phyloP scores from a whole-genome alignment of 2,797 vertebrate genomes.

The Microcaecilia unicolor region DNA sequence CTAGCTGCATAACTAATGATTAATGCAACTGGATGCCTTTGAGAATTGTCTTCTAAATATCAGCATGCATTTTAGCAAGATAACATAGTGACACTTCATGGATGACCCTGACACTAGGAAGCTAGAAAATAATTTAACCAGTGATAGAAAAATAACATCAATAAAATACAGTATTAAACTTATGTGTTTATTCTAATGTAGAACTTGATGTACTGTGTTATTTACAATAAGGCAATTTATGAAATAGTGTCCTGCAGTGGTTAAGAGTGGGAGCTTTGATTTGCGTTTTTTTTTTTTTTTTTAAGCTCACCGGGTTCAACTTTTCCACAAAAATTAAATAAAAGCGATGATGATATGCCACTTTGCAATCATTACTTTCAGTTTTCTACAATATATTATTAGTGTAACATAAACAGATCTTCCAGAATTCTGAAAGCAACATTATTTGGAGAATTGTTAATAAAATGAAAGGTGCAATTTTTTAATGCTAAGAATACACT shows the following conservation, averaged over 20 bases:
- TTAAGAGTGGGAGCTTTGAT: not conserved
- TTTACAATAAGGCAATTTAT: slow-evolving; percentile 59
- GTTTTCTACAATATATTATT: no score
- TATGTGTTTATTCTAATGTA: slow-evolving; percentile 42
- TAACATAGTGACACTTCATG: no score
- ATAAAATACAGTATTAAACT: slow-evolving; percentile 44
- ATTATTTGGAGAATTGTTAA: slow-evolving; percentile 8
- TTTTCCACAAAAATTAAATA: slow-evolving; percentile 14
- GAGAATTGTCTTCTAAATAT: no score
- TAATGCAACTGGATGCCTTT: no score
- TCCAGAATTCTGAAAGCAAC: slow-evolving; percentile 8
- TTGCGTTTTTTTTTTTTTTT: not conserved
- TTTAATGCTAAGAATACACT: slow-evolving; percentile 9
- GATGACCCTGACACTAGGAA: slow-evolving; percentile 27
- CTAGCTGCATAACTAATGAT: no score
- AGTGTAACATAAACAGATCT: slow-evolving; percentile 5
- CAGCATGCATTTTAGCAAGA: no score
- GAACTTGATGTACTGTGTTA: slow-evolving; percentile 30
- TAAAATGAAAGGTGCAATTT: slow-evolving; percentile 4
- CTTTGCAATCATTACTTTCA: slow-evolving; percentile 3
- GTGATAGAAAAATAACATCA: slow-evolving; percentile 60
- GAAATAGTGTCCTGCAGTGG: slow-evolving; percentile 11
- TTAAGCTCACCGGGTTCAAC: slow-evolving; percentile 15
- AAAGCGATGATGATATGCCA: slow-evolving; percentile 13
- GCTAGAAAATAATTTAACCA: slow-evolving; percentile 45